Conservation (phyloP, 2,888 invertebrate species). For the Tuberolachnus salignus region DNA sequence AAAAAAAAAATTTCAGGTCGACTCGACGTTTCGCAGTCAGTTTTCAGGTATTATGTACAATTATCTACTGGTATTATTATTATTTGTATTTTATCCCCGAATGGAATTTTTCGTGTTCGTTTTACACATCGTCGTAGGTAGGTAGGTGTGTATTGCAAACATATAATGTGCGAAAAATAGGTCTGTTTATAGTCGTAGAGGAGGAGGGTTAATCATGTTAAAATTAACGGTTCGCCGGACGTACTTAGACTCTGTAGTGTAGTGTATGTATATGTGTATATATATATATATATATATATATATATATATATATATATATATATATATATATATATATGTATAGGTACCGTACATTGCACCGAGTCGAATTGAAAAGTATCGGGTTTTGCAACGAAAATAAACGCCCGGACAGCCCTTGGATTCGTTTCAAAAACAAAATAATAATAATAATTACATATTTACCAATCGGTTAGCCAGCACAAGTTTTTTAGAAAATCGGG, state of each 20-base stretch:
- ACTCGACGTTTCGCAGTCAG: background rate
- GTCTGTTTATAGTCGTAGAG: background rate
- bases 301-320: background rate
- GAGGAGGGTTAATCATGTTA: conserved; percentile 14
- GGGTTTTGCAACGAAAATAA: conserved; percentile 53
- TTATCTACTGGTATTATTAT: background rate
- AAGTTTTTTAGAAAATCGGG: conserved; percentile 17
- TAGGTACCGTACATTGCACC: conserved; percentile 13
- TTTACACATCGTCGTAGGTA: background rate
- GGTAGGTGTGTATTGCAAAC: conserved; percentile 22
- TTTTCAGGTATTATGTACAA: background rate
- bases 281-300: background rate
- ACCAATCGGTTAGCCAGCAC: conserved; percentile 23
- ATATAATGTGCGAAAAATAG: conserved; percentile 24
- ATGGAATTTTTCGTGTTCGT: conserved; percentile 4
- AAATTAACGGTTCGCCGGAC: conserved; percentile 53
- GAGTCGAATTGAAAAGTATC: conserved; percentile 48
- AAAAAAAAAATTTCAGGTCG: background rate
- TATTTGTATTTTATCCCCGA: conserved; percentile 18
- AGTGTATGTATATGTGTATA: conserved; percentile 1
- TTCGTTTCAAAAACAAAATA: conserved; percentile 51
- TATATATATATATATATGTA: background rate
- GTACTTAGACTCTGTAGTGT: conserved; percentile 24
- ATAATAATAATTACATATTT: conserved; percentile 15
- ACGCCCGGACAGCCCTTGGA: conserved; percentile 51